phyloP scores from a whole-genome alignment of 2,888 invertebrate genomes.

The Lithosia quadra region DNA sequence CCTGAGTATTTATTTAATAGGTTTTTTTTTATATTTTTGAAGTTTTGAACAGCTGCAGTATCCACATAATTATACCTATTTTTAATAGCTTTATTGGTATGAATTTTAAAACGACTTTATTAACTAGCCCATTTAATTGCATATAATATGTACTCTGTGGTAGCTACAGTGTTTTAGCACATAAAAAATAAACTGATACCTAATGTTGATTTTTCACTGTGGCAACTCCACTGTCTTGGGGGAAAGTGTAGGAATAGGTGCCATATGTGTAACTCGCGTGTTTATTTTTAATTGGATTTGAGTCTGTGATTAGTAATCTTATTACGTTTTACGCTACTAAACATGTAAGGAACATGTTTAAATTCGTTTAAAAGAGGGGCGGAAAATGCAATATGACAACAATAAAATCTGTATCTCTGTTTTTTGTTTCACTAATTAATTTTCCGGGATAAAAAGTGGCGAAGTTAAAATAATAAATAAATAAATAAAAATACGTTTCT shows the following conservation, averaged over 20 bases:
- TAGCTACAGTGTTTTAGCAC: too few species aligned
- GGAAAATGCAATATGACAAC: not conserved
- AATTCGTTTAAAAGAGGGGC: not conserved
- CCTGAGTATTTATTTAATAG: too few species aligned
- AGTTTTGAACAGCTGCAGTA: too few species aligned
- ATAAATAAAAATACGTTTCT: too few species aligned
- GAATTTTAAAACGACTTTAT: too few species aligned
- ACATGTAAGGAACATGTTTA: slow-evolving; percentile 5
- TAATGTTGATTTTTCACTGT: slow-evolving; percentile 31
- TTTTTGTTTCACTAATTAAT: too few species aligned
- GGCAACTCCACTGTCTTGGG: slow-evolving; percentile 15
- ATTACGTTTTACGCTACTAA: slow-evolving; percentile 28
- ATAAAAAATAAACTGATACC: not conserved
- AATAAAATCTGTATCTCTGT: not conserved
- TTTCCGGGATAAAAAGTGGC: too few species aligned
- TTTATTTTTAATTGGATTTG: slow-evolving; percentile 54
- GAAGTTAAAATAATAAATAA: too few species aligned
- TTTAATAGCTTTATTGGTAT: too few species aligned
- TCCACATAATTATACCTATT: too few species aligned
- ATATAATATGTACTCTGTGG: not conserved
- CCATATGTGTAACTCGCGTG: slow-evolving; percentile 49
- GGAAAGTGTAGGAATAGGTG: slow-evolving; percentile 25
- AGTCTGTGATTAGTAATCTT: slow-evolving; percentile 39
- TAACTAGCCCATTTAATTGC: too few species aligned
- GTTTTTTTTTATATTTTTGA: too few species aligned